Conservation (phyloP, 2,113 vertebrate species). For the Chrysemys picta region DNA sequence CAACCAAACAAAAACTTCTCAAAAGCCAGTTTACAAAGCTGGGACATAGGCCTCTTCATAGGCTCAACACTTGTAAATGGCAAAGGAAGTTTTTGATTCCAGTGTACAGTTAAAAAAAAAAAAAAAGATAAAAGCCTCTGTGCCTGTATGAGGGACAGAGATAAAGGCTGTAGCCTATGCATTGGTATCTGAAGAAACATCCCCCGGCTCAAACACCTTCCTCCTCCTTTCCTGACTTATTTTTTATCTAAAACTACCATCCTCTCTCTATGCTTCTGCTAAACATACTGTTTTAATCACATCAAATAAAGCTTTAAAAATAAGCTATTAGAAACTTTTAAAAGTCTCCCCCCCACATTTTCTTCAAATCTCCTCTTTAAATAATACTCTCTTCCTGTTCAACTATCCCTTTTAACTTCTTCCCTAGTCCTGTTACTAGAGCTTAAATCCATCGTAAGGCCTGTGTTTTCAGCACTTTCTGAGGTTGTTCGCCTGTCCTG, state of each 20-base stretch:
- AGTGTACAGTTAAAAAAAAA: neutral
- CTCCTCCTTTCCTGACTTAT: neutral
- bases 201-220: neutral
- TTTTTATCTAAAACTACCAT: neutral
- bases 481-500: neutral
- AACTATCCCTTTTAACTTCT: neutral
- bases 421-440: neutral
- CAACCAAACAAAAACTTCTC: neutral
- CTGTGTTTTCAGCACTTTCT: neutral
- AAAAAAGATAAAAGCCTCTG: neutral
- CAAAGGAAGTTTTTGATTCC: neutral
- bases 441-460: neutral
- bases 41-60: neutral
- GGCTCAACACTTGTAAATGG: neutral
- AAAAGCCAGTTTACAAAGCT: neutral
- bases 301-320: neutral
- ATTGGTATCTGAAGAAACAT: neutral
- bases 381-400: neutral
- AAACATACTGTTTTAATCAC: neutral
- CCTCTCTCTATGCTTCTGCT: neutral
- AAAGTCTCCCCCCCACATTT: neutral
- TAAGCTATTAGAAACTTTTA: neutral
- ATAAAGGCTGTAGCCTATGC: neutral
- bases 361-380: neutral
- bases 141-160: neutral